These are phyloP conservation scores for Indicator maculatus DNA, from an alignment of 2,113 vertebrate species.

Conservation along the genomic window DNA sequence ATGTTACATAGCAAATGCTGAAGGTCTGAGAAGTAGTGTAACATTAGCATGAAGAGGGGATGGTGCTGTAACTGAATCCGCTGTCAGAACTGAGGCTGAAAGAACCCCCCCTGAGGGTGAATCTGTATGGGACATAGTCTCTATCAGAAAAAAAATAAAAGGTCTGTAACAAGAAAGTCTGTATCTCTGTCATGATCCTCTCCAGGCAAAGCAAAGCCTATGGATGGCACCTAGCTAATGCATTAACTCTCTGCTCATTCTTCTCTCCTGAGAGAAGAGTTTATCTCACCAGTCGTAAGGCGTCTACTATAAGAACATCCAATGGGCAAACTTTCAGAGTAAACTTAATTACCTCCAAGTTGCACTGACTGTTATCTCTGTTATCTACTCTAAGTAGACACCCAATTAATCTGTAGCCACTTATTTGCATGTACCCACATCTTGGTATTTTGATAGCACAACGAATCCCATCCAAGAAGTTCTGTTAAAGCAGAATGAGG, in stretches of 20 bases:
- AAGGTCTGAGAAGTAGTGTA: neutral
- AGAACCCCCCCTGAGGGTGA: accelerated
- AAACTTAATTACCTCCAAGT: neutral
- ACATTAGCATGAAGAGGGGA: neutral
- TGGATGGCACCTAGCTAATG: neutral
- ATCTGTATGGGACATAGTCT: neutral
- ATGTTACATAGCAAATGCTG: accelerated
- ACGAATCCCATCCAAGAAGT: neutral
- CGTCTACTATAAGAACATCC: neutral
- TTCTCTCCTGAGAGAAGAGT: neutral
- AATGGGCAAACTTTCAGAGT: neutral
- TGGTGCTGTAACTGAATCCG: neutral
- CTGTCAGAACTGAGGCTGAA: neutral
- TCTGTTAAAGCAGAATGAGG: neutral
- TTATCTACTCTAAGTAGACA: neutral
- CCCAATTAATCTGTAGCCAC: neutral
- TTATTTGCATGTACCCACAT: accelerated
- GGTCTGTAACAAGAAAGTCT: neutral
- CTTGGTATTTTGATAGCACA: neutral
- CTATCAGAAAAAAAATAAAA: neutral
- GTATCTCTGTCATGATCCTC: neutral
- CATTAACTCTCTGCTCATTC: neutral
- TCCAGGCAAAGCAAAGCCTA: neutral
- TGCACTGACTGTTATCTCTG: neutral
- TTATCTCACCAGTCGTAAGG: neutral